Percentiles rank a stretch among this genome's conserved stretches.
These are phyloP conservation scores for Drosophila tropicalis DNA, from an alignment of 1,140 invertebrate species.

Conservation along the genomic window DNA sequence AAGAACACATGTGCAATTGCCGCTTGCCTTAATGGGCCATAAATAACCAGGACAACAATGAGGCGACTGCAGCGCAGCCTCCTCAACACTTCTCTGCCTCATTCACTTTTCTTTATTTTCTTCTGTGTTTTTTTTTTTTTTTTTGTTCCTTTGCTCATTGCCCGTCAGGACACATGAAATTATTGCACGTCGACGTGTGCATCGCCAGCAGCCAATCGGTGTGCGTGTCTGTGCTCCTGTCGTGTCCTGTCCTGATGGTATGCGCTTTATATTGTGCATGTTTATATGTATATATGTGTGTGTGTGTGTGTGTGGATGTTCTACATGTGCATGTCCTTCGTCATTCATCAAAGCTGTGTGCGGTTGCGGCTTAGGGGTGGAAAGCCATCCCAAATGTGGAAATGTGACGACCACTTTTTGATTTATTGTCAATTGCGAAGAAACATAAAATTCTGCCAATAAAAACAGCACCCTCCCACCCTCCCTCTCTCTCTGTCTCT, in stretches of 20 bases:
- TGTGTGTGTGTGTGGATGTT: not conserved
- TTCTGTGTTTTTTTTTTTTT: no score
- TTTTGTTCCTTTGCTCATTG: conserved; percentile 35
- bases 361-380: conserved; percentile 74
- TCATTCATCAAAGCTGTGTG: conserved; percentile 72
- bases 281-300: no score
- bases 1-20: conserved; percentile 81
- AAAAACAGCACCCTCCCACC: conserved; percentile 42
- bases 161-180: conserved; percentile 67
- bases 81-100: conserved; percentile 27
- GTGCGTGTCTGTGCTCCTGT: conserved; percentile 57
- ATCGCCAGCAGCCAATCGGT: conserved; percentile 62
- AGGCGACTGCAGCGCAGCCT: conserved; percentile 66
- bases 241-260: conserved; percentile 18
- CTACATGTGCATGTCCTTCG: conserved; percentile 66
- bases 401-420: conserved; percentile 65
- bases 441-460: conserved; percentile 76
- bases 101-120: conserved; percentile 11
- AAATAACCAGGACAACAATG: conserved; percentile 79
- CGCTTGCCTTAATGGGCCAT: conserved; percentile 79
- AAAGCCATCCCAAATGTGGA: conserved; percentile 43
- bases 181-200: conserved; percentile 74
- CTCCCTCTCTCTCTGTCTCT: conserved; percentile 7
- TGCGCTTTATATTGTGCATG: conserved; percentile 10
- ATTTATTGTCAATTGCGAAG: conserved; percentile 72